Percentiles rank a stretch among this genome's conserved stretches.
These are phyloP conservation scores for Muscina levida DNA, from an alignment of 2,888 invertebrate genomes.

Conservation along the genomic window DNA sequence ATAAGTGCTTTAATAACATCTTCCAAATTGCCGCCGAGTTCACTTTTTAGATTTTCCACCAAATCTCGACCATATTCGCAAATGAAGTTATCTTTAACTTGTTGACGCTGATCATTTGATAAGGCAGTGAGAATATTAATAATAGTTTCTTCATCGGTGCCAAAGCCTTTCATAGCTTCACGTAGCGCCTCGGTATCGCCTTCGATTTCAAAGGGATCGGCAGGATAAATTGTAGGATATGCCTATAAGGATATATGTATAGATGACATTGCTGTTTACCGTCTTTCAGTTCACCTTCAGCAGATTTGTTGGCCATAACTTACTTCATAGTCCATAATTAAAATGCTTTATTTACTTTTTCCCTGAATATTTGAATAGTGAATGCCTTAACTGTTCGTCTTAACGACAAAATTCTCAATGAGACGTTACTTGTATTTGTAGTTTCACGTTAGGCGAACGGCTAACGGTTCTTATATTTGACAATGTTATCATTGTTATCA, in stretches of 20 bases:
- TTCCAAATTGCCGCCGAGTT: slow-evolving; percentile 88
- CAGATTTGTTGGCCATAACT: not conserved
- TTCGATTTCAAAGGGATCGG: slow-evolving; percentile 82
- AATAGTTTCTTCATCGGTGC: slow-evolving; percentile 88
- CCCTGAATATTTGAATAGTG: too few relatives aligned
- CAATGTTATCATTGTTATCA: too few relatives aligned
- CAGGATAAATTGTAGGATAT: slow-evolving; percentile 83
- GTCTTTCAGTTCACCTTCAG: too few relatives aligned
- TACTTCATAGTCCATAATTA: slow-evolving; percentile 3
- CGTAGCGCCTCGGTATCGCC: slow-evolving; percentile 84
- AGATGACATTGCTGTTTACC: too few relatives aligned
- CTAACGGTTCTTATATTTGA: too few relatives aligned
- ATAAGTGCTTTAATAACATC: slow-evolving; percentile 86
- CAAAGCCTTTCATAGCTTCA: slow-evolving; percentile 88
- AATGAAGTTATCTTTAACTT: slow-evolving; percentile 84
- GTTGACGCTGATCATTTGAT: slow-evolving; percentile 86
- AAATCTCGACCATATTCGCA: slow-evolving; percentile 83
- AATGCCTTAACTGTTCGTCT: too few relatives aligned
- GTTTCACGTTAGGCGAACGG: too few relatives aligned
- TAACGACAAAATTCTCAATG: too few relatives aligned
- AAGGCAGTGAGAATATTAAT: slow-evolving; percentile 86
- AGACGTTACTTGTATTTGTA: too few relatives aligned
- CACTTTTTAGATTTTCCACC: slow-evolving; percentile 85
- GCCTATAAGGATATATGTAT: slow-evolving; percentile 74
- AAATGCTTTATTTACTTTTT: too few relatives aligned